Evolutionary conservation across 2,888 invertebrate genomes (phyloP), one percentile per base, ranked within the genome.

Genomic region (Lasius platythorax): DNA sequence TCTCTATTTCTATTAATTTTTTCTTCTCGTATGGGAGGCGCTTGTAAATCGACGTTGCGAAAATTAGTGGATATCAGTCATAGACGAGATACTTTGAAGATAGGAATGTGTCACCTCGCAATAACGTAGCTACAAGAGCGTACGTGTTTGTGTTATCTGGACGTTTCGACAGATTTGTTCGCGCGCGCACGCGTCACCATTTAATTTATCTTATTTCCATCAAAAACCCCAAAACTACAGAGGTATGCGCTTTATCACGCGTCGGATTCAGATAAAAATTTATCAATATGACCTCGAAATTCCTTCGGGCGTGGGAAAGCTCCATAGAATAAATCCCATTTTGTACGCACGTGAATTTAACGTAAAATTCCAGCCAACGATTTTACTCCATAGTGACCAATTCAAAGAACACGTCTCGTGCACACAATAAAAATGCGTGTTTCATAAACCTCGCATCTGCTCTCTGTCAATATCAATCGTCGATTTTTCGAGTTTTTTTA

Each of bases 201-300:
- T 81, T 81, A 72, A 81, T 81, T 61, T 73, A 81, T 46, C 61
- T 81, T 73, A 18, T 73, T 73, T 23, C 3, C 46, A 61, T 46
- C 6, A 73, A 73, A 73, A 79, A 53, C 18, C n/a, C 33, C 18
- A 61, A 37, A 73, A 46, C 46, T 81, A 37, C 33, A 43, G 2
- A 23, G 23, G 33, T 81, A 73, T 61, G 58, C 37, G 43, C 61
- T 73, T 73, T 28, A 73, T 61, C 33, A 61, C 61, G 46, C 46
- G 33, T 72, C 28, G 23, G 9, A 61, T 23, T 79, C 43, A 33
- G 33, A 79, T 79, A 79, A 81, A 81, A 81, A 81, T 73, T 73
- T 37, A 81, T 79, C 58, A 72, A 72, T 61, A 43, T 43, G 8
- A 11, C 18, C 15, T 33, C 33, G 4, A 37, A 79, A 61, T 46